These are phyloP conservation scores for Alosa alosa DNA, from an alignment of 2,113 vertebrate genomes.

Conservation along the genomic window DNA sequence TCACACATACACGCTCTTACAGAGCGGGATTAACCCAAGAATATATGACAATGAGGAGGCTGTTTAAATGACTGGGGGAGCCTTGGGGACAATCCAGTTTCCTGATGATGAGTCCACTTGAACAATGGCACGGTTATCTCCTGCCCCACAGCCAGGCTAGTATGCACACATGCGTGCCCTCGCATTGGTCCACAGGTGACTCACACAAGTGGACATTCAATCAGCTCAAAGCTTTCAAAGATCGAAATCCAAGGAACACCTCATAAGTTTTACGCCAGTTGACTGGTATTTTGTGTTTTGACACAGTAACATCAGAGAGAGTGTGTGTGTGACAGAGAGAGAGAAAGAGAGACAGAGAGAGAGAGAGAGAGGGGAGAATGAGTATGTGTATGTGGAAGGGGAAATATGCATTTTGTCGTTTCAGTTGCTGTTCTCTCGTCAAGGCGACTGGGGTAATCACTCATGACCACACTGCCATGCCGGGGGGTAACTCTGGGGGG, in stretches of 20 bases:
- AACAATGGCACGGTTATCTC: conserved; percentile 26
- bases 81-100: conserved; percentile 51
- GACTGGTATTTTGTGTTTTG: not conserved
- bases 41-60: conserved; percentile 52
- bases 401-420: not conserved
- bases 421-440: not conserved
- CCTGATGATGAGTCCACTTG: conserved; percentile 46
- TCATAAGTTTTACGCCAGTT: not conserved
- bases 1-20: not conserved
- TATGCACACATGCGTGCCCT: not conserved
- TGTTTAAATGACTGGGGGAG: conserved; percentile 53
- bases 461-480: conserved; percentile 24
- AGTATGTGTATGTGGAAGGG: not conserved
- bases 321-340: too few relatives aligned
- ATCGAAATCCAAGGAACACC: not conserved
- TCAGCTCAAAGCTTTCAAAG: not conserved
- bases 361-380: not conserved
- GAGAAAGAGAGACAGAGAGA: not conserved
- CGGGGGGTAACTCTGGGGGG: not conserved
- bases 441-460: not conserved
- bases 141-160: conserved; percentile 17
- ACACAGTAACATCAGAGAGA: not conserved
- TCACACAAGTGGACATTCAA: not conserved
- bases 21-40: conserved; percentile 23
- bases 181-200: not conserved